Percentiles rank a stretch among this genome's conserved stretches.
Evolutionary conservation across 1,140 invertebrate genomes (phyloP).

Genomic region (Episyrphus balteatus): DNA sequence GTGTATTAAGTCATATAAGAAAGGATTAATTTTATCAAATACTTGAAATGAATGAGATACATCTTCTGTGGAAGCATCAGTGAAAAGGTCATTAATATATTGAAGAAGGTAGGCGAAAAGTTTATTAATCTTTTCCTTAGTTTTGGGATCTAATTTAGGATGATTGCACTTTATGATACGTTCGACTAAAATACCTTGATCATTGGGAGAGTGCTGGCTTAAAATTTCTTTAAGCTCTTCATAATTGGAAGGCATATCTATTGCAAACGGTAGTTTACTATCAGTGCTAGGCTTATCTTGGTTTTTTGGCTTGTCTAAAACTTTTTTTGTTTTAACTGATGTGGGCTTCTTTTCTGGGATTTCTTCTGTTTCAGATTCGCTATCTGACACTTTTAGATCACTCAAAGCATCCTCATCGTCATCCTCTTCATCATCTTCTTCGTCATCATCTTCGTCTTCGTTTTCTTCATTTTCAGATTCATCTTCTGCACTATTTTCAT

Average conservation of each 20-base stretch:
- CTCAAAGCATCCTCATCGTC: conserved; percentile 37
- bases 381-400: conserved; percentile 38
- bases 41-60: conserved; percentile 47
- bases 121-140: conserved; percentile 62
- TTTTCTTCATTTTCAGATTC: conserved; percentile 20
- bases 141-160: conserved; percentile 58
- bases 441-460: conserved; percentile 26
- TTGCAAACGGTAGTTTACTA: conserved; percentile 60
- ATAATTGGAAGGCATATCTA: conserved; percentile 52
- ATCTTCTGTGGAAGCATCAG: conserved; percentile 36
- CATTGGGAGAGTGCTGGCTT: conserved; percentile 43
- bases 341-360: conserved; percentile 7
- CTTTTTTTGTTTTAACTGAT: conserved; percentile 15
- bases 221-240: conserved; percentile 56
- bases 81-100: conserved; percentile 55
- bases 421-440: conserved; percentile 21
- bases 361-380: conserved; percentile 21
- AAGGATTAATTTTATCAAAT: conserved; percentile 50
- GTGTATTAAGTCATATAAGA: conserved; percentile 63
- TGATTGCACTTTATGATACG: conserved; percentile 80
- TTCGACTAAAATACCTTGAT: conserved; percentile 61
- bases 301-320: conserved; percentile 3
- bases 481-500: conserved; percentile 18
- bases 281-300: conserved; percentile 27
- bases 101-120: conserved; percentile 65